Evolutionary conservation across 2,113 vertebrate species (phyloP), one percentile per base, ranked within the genome.

Genomic region (Macheiramphus alcinus): DNA sequence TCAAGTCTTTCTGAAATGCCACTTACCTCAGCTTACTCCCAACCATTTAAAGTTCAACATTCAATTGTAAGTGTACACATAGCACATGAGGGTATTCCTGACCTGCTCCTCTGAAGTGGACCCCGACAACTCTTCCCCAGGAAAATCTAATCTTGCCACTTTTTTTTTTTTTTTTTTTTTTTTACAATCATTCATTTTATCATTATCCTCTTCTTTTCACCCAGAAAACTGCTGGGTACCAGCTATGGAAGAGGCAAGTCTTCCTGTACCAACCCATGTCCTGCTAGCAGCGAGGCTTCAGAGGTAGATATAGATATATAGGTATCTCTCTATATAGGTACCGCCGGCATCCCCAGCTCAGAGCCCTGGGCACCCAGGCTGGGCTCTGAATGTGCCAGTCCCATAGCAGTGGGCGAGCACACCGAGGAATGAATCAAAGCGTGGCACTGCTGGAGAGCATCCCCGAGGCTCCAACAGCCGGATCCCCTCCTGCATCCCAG

Each of bases 61-160:
- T 22, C 23, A 31, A 13, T 13, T 40, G 1, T 18, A 42, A 50
- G 23, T 1, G 7, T 3, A 42, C 19, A 16, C 13, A 11, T 0
- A 23, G 42, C 0, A 4, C 53, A 14, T 0, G 8, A 23, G 19
- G 65, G 10, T 6, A 36, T 20, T 31, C 21, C 48, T 2, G 1
- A 9, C 42, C 29, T 8, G 67, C 92, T 81, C 56, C 38, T 47
- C 70, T 11, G 26, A 15, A 16, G 16, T 0, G 0, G 29, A 63
- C 27, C 42, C 22, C 6, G 1, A 16, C 0, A 1, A 20, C 13
- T n/a, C 75, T 32, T 45, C 31, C 43, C 38, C 36, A 12, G 50
- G 22, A 32, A 71, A 32, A 70, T 7, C 34, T 6, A 7, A 55
- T 3, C 6, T 21, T 50, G 53, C 22, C 34, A 10, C 20, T 13